Evolutionary conservation across 2,888 invertebrate genomes (phyloP).

Genomic region (Heteromyza rotundicornis): DNA sequence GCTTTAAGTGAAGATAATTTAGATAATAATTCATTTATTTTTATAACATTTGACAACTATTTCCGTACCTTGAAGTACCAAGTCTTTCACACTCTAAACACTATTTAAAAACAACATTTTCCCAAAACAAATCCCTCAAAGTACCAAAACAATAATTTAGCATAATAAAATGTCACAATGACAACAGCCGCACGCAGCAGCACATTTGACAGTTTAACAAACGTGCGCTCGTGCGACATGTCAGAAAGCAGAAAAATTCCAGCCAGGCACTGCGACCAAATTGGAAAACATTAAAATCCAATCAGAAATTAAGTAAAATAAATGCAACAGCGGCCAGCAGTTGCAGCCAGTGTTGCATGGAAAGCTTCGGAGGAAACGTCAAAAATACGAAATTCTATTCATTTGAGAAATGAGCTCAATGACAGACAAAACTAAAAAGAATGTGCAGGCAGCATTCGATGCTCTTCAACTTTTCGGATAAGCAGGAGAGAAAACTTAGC

Average conservation of each 20-base stretch:
- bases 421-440: constrained; percentile 4
- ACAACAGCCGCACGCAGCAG: constrained; percentile 45
- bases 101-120: too few species aligned
- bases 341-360: background rate
- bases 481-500: background rate
- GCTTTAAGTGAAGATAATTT: too few species aligned
- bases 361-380: background rate
- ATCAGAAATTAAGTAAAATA: constrained; percentile 43
- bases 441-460: background rate
- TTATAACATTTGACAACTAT: too few species aligned
- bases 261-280: too few species aligned
- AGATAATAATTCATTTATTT: too few species aligned
- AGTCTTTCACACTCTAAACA: too few species aligned
- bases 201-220: constrained; percentile 44
- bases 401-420: background rate
- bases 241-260: too few species aligned
- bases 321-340: background rate
- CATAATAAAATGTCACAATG: constrained; percentile 50
- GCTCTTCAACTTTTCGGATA: too few species aligned
- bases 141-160: constrained; percentile 39
- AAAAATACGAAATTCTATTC: background rate
- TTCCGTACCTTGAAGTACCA: too few species aligned
- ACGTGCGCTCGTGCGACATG: constrained; percentile 39
- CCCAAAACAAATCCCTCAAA: constrained; percentile 10
- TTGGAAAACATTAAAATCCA: constrained; percentile 36